Evolutionary conservation across 2,113 vertebrate genomes (phyloP), one percentile per base, ranked within the genome.

Genomic region (Cyprinus carpio): DNA sequence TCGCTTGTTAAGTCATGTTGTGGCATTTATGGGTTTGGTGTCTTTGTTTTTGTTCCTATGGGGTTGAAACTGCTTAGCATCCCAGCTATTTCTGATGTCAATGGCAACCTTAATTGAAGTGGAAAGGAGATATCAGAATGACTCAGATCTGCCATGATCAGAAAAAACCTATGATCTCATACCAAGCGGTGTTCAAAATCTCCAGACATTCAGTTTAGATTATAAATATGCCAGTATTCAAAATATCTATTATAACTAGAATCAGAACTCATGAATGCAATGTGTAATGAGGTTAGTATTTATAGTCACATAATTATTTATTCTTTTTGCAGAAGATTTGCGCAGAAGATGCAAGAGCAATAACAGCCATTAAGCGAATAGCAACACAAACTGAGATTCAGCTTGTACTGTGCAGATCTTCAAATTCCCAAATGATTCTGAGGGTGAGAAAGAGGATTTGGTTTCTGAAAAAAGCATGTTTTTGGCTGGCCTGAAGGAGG

Each of bases 381-480:
- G 76, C 56, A 79, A 79, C 54, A 62, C 37, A 6, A 81, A 65
- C n/a, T 25, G 40, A 65, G 60, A 81, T 69, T 69, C 18, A 69
- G 62, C 60, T 49, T 25, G 58, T 25, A 43, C 46, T 86, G 27
- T 56, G 25, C 43, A 79, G 75, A 65, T 56, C 8, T 37, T 79
- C 31, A 76, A 84, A 79, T 75, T 75, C 81, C 25, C 69, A 77
- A 89, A 87, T 86, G 78, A 72, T 62, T 81, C 84, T 40, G 69
- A 78, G 46, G 51, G 56, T 65, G 60, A 85, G 46, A 37, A 87
- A 77, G 71, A 87, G 75, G 62, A 81, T 75, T 91, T 91, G 88
- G 90, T 90, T 93, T 90, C 89, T 94, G 92, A 94, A 91, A 95
- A 95, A 91, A 87, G 91, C 91, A 92, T 93, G 94, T 95, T 93